phyloP scores from a whole-genome alignment of 2,888 invertebrate species.

The Plagodis pulveraria region DNA sequence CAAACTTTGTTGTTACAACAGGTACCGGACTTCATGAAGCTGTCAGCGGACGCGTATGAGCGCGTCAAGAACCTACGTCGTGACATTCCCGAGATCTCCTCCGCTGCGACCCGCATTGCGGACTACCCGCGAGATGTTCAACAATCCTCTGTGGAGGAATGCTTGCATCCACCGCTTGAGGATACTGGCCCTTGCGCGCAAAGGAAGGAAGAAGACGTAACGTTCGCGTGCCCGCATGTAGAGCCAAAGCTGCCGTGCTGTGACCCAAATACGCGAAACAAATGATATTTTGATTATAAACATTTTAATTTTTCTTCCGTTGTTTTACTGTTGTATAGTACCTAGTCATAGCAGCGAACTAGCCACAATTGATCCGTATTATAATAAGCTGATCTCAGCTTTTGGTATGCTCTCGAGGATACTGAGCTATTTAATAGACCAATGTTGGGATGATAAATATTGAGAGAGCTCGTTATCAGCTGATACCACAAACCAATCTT shows the following conservation, averaged over 20 bases:
- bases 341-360: no score
- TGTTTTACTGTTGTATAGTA: no score
- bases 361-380: no score
- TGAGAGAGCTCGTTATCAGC: no score
- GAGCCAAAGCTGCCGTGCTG: slow-evolving; percentile 65
- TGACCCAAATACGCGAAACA: slow-evolving; percentile 50
- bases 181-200: slow-evolving; percentile 54
- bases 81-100: slow-evolving; percentile 68
- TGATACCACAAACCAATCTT: no score
- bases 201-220: slow-evolving; percentile 66
- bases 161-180: slow-evolving; percentile 53
- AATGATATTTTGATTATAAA: slow-evolving; percentile 8
- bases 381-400: no score
- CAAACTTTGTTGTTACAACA: slow-evolving; percentile 31
- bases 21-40: slow-evolving; percentile 73
- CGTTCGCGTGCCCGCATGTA: slow-evolving; percentile 68
- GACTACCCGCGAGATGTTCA: slow-evolving; percentile 50
- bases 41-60: slow-evolving; percentile 67
- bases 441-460: no score
- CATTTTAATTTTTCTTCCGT: neutral
- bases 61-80: slow-evolving; percentile 64
- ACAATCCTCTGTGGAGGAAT: slow-evolving; percentile 51
- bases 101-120: slow-evolving; percentile 61
- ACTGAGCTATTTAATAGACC: no score
- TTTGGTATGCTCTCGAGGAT: no score